Evolutionary conservation across 2,888 invertebrate genomes (phyloP).

Genomic region (Serrognathus titanus): DNA sequence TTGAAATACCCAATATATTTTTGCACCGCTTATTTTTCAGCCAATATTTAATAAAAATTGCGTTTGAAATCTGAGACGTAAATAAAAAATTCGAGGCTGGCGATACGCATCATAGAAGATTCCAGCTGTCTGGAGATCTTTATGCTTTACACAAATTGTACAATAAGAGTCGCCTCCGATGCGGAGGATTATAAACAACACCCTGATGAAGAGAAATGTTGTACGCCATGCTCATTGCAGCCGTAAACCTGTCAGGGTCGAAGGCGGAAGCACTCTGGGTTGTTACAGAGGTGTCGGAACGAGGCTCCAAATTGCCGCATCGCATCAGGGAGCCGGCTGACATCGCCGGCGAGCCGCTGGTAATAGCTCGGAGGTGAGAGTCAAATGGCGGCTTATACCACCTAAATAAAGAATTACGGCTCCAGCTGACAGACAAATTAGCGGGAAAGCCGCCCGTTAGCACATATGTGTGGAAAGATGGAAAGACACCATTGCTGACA

Average conservation of each 20-base stretch:
- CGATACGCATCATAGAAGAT: too few relatives aligned
- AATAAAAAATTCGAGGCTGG: too few relatives aligned
- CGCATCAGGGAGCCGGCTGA: conserved; percentile 34
- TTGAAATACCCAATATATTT: too few relatives aligned
- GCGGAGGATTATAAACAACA: conserved; percentile 28
- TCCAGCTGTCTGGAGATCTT: too few relatives aligned
- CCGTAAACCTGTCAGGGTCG: conserved; percentile 44
- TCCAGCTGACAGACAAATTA: conserved; percentile 49
- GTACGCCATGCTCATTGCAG: conserved; percentile 36
- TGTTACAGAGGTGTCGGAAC: conserved; percentile 37
- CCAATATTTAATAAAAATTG: too few relatives aligned
- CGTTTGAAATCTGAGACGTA: too few relatives aligned
- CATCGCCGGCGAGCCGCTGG: conserved; percentile 27
- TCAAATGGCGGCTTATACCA: conserved; percentile 40
- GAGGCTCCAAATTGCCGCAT: conserved; percentile 40
- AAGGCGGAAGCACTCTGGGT: conserved; percentile 42
- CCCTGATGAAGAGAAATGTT: conserved; percentile 46
- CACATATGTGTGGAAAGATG: conserved; percentile 32
- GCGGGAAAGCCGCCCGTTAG: conserved; percentile 36
- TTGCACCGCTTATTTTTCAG: too few relatives aligned
- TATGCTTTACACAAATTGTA: too few relatives aligned
- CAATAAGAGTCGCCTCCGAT: neutral
- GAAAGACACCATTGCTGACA: conserved; percentile 33
- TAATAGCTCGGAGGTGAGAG: conserved; percentile 24
- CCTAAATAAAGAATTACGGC: conserved; percentile 50